These are phyloP conservation scores for Lasioglossum lativentre DNA, from an alignment of 2,888 invertebrate genomes.

Conservation along the genomic window DNA sequence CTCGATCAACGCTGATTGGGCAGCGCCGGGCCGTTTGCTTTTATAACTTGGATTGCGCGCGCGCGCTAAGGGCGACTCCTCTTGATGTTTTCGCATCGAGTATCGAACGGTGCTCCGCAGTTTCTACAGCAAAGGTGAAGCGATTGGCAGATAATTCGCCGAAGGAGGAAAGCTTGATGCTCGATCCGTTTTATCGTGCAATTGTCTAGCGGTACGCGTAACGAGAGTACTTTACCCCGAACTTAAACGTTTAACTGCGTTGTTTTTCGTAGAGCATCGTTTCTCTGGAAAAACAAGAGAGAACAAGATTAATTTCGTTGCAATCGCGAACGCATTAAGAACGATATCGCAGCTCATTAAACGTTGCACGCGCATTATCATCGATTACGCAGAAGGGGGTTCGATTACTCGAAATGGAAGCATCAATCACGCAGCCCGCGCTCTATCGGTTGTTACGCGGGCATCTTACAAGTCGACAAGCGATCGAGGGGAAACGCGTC, in stretches of 20 bases:
- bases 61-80: neutral
- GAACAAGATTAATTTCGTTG: constrained; percentile 55
- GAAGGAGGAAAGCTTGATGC: neutral
- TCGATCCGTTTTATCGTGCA: neutral
- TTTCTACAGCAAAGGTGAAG: neutral
- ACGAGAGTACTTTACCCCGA: constrained; percentile 1
- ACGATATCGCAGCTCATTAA: constrained; percentile 64
- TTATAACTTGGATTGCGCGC: constrained; percentile 52
- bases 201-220: neutral
- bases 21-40: constrained; percentile 50
- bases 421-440: constrained; percentile 50
- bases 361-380: constrained; percentile 55
- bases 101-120: neutral
- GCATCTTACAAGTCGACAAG: constrained; percentile 18
- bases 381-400: constrained; percentile 52
- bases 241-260: neutral
- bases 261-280: constrained; percentile 21
- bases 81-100: neutral
- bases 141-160: neutral
- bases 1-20: constrained; percentile 71
- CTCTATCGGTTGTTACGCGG: constrained; percentile 46
- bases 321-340: constrained; percentile 40
- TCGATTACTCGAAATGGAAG: constrained; percentile 59
- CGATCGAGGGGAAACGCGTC: neutral
- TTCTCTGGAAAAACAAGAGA: constrained; percentile 51